Evolutionary conservation across 37 sponge, comb jelly and placozoan species (phyloP).

Genomic region (Hormiphora californensis): DNA sequence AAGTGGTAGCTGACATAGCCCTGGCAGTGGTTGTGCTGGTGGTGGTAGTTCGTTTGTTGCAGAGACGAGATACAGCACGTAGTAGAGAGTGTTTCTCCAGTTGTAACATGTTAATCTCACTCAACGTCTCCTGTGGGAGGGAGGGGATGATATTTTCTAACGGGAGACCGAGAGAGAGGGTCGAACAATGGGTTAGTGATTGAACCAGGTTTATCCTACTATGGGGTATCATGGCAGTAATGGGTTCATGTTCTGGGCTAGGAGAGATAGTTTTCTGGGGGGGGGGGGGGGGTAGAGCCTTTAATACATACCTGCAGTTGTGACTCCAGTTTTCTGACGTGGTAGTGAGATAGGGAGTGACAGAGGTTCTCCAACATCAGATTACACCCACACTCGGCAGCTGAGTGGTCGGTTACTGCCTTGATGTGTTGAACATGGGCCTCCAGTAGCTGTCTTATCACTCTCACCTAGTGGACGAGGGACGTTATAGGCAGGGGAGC

Average conservation of each 20-base stretch:
- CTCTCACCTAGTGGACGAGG: background rate
- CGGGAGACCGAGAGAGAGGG: too few relatives aligned
- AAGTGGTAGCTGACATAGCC: background rate
- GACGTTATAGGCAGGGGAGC: background rate
- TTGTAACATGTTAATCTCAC: conserved; percentile 53
- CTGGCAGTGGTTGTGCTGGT: background rate
- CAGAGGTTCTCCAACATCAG: conserved; percentile 52
- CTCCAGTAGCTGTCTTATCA: conserved; percentile 43
- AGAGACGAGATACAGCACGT: conserved; percentile 14
- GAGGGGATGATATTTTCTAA: too few relatives aligned
- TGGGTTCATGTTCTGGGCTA: too few relatives aligned
- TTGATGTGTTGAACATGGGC: conserved; percentile 27
- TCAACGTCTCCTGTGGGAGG: conserved; percentile 25
- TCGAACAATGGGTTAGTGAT: too few relatives aligned
- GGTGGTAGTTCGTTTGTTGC: background rate
- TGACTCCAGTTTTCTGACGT: conserved; percentile 45
- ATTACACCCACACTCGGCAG: conserved; percentile 49
- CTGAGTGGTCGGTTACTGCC: conserved; percentile 35
- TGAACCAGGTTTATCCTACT: too few relatives aligned
- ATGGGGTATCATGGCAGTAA: too few relatives aligned
- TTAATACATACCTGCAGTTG: conserved; percentile 52
- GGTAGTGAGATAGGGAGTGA: conserved; percentile 53
- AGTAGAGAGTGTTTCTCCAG: conserved; percentile 45
- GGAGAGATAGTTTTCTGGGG: too few relatives aligned
- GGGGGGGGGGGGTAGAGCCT: too few relatives aligned